Base-by-base conservation (phyloP, 2,797 vertebrate genomes). In the Prunella strophiata region DNA sequence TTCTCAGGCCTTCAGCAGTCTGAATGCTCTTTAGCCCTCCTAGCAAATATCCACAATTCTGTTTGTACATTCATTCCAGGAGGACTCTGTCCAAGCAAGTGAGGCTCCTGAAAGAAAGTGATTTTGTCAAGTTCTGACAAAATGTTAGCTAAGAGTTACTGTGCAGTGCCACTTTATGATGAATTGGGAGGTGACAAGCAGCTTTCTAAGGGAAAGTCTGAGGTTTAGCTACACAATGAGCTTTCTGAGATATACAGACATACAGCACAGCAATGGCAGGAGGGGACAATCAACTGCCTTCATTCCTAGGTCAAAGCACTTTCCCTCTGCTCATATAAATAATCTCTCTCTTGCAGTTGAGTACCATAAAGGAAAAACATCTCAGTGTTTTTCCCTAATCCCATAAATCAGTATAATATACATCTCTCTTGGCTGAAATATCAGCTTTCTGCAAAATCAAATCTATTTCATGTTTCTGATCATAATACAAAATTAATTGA, bases 401-500 rank as follows among this genome's bases (percentile, higher is more conserved):
- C 85, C 36, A 82, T 81, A 82, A 75, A 93, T 79, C 88, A 50
- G 45, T 73, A 36, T 38, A 85, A 76, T 59, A 85, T n/a, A 79
- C 34, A 61, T 45, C 45, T 88, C 74, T 70, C 74, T 70, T 68
- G 34, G 48, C 66, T 93, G 67, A 87, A 91, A 90, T 67, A 66
- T 63, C 77, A 89, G 3, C 70, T 75, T 76, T 47, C 74, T 78
- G 55, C 63, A 85, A 93, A 89, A 91, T 81, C 40, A 85, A 78
- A 91, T 94, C 52, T 76, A 65, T 87, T 81, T 61, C 16, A n/a
- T 52, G 30, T 76, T 94, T 93, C 73, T 89, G 74, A 77, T 92
- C 45, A 67, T 67, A 91, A 85, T 67, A 67, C 15, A 75, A 78
- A 92, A 87, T 72, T 91, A 94, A 94, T 79, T 76, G 5, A 76